Conservation (phyloP, 1,140 invertebrate species). For the Myzus persicae region DNA sequence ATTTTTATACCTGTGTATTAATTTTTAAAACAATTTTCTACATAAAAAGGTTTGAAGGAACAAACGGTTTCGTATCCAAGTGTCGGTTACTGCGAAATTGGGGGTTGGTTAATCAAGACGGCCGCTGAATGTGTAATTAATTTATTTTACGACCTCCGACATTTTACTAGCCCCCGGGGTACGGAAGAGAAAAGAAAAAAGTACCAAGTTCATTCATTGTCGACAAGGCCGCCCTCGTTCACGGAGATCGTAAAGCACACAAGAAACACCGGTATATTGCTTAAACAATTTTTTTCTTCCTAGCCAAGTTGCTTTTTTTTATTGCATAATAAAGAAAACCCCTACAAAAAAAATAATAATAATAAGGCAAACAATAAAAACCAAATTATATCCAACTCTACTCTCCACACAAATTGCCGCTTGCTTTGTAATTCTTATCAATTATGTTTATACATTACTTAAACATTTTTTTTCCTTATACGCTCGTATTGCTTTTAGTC, state of each 20-base stretch:
- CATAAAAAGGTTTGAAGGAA: background rate
- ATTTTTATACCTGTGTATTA: background rate
- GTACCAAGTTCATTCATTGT: conserved; percentile 6
- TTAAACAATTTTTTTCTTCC: conserved; percentile 29
- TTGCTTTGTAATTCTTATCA: conserved; percentile 38
- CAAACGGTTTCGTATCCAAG: conserved; percentile 16
- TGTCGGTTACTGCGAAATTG: background rate
- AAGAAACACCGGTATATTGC: conserved; percentile 13
- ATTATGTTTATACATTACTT: conserved; percentile 31
- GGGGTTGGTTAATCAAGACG: conserved; percentile 45
- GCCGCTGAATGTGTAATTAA: conserved; percentile 54
- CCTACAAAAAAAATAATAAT: background rate
- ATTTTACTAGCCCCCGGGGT: conserved; percentile 50
- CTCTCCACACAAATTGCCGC: conserved; percentile 30
- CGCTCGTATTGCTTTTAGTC: conserved; percentile 1
- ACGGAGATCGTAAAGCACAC: conserved; percentile 44
- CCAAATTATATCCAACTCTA: conserved; percentile 38
- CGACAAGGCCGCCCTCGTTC: conserved; percentile 4
- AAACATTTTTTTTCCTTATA: background rate
- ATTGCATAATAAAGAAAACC: conserved; percentile 50
- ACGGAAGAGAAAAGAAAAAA: conserved; percentile 28
- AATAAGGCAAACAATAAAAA: conserved; percentile 54
- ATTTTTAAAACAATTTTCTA: conserved; percentile 1
- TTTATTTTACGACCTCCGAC: conserved; percentile 53
- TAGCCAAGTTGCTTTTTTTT: conserved; percentile 20